Conservation (phyloP, 2,113 vertebrate genomes). For the Pteropus alecto region DNA sequence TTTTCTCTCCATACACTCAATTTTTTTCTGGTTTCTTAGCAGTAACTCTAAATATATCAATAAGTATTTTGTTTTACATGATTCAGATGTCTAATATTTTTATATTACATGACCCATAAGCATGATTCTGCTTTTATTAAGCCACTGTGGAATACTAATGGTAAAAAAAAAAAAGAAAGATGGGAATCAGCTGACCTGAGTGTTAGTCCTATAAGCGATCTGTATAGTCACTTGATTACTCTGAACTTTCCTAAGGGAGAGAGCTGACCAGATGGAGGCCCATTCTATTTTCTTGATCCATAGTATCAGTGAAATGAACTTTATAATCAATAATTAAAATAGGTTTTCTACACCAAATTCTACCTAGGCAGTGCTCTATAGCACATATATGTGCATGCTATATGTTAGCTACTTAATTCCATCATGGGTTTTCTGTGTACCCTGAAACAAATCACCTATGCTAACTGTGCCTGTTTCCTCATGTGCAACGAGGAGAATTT, state of each 20-base stretch:
- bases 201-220: neutral
- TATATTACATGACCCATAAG: slow-evolving; percentile 26
- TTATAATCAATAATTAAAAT: neutral
- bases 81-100: slow-evolving; percentile 57
- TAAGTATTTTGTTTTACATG: slow-evolving; percentile 44
- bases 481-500: slow-evolving; percentile 13
- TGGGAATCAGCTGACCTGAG: neutral
- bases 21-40: neutral
- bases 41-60: neutral
- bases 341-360: neutral
- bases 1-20: neutral
- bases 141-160: neutral
- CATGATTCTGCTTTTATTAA: slow-evolving; percentile 10
- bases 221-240: neutral
- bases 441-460: neutral
- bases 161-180: neutral
- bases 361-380: neutral
- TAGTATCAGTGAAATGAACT: neutral
- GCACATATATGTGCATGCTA: neutral
- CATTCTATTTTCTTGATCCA: neutral
- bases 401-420: neutral
- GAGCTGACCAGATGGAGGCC: neutral
- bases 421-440: neutral
- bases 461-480: slow-evolving; percentile 55
- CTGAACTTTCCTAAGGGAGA: neutral